Evolutionary conservation across 2,888 invertebrate species (phyloP), one percentile per base, ranked within the genome.

Genomic region (Cenopis cana): DNA sequence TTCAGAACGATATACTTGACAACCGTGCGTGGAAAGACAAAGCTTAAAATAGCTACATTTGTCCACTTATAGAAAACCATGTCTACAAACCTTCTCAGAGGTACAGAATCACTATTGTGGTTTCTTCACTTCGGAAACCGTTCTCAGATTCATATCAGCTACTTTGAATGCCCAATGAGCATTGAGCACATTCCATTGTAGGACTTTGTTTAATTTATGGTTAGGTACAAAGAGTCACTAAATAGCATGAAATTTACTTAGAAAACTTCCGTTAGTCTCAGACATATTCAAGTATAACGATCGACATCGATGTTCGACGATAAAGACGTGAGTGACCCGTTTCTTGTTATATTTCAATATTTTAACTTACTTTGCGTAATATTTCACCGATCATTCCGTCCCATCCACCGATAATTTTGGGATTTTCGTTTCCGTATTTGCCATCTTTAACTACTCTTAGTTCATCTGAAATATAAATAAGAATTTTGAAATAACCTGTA

Each of bases 331-430:
- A n/a, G n/a, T n/a, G n/a, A n/a, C n/a, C n/a, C n/a, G n/a, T n/a
- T n/a, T n/a, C 1, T 67, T n/a, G n/a, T n/a, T n/a, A n/a, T n/a
- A n/a, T n/a, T n/a, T n/a, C n/a, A n/a, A n/a, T 69, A 17, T 57
- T 20, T 71, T 59, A 69, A 87, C 94, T 94, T 94, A 98, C 98
- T 94, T 96, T 95, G 82, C 97, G 94, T 55, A 98, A 95, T 76
- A 98, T 94, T 89, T 98, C 98, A 59, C 98, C 98, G 65, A 98
- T 96, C 95, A 98, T 96, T 62, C 98, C 98, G 83, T 98, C 98
- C 98, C 98, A 98, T 36, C 97, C 97, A 5, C 97, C 97, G 74
- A 95, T 95, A 2, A 95, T 95, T 74, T 96, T 95, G 12, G 96
- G 95, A 87, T 97, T 97, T 89, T 97, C 96, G 20, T 95, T 94